Evolutionary conservation across 2,113 vertebrate genomes (phyloP), one percentile per base, ranked within the genome.

Genomic region (Percina caprodes): DNA sequence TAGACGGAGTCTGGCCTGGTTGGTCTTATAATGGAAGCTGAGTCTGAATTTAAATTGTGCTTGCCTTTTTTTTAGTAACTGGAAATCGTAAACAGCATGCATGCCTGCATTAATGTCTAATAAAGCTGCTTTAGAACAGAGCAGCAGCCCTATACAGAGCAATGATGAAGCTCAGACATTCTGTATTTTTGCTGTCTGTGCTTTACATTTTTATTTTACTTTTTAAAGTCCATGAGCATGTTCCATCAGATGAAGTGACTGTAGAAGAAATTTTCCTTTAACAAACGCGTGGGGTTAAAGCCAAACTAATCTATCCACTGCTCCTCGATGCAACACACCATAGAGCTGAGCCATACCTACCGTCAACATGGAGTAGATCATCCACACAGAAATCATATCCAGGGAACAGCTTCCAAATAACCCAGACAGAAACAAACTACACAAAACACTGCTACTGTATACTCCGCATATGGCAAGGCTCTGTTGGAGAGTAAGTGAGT

Each of bases 331-430:
- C 7, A 60, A 9, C 18, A 45, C 3, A 26, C 16, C 4, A 19
- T 4, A 59, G 6, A 30, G n/a, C 61, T 63, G 60, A 68, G 49
- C 63, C 14, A 49, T 70, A 88, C 85, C 45, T 88, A 88, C 90
- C 74, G 19, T 66, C 21, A 89, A 42, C 77, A 77, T 85, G 62
- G 66, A 69, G 70, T 66, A 83, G 56, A 91, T 68, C 35, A 85
- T 82, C 87, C 90, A 92, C 55, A 88, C 67, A 65, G 88, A 87
- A 59, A 92, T 90, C 83, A 92, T 92, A 66, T 88, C 75, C 75
- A 56, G 19, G 62, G 9, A n/a, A 39, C 33, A 33, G 52, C 24
- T 14, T 78, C 65, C 33, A 78, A 62, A 42, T 12, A 11, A 54
- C 5, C 16, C 65, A 77, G 13, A 74, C n/a, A 72, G 4, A 54